Conservation (phyloP, 64 coral and sea anemone genomes). For the Exaiptasia diaphana region DNA sequence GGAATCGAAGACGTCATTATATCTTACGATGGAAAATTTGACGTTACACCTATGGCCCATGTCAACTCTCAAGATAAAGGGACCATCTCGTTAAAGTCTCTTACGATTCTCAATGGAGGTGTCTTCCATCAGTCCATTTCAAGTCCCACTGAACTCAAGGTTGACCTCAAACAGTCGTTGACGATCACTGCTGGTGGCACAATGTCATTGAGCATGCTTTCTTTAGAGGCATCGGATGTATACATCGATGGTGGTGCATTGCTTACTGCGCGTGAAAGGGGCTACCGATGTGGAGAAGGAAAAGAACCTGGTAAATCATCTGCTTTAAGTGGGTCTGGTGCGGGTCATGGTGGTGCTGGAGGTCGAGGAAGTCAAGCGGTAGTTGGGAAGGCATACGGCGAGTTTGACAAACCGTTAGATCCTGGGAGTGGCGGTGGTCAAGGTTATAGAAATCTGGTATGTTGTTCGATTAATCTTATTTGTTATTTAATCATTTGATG, state of each 20-base stretch:
- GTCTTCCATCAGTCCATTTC: conserved; percentile 48
- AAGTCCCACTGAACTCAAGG: conserved; percentile 14
- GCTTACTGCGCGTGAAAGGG: conserved; percentile 61
- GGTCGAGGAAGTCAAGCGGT: conserved; percentile 47
- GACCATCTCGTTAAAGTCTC: conserved; percentile 1
- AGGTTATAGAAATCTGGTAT: conserved; percentile 73
- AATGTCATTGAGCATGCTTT: conserved; percentile 59
- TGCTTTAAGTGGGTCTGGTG: conserved; percentile 52
- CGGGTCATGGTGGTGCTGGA: conserved; percentile 79
- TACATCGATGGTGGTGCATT: conserved; percentile 59
- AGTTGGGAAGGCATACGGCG: conserved; percentile 69
- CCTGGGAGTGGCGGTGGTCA: conserved; percentile 78
- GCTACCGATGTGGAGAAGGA: conserved; percentile 43
- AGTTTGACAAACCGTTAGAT: conserved; percentile 39
- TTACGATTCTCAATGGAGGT: conserved; percentile 78
- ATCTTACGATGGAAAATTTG: conserved; percentile 51
- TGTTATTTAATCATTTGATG: neutral
- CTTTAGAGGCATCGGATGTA: conserved; percentile 50
- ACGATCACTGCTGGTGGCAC: conserved; percentile 69
- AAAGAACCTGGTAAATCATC: conserved; percentile 44
- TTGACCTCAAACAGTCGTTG: conserved; percentile 55
- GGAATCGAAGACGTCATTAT: conserved; percentile 65
- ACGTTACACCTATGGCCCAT: conserved; percentile 60
- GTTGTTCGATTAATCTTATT: neutral
- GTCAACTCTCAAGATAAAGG: conserved; percentile 44